Conservation (phyloP, 2,888 invertebrate genomes). For the Pollenia angustigena region DNA sequence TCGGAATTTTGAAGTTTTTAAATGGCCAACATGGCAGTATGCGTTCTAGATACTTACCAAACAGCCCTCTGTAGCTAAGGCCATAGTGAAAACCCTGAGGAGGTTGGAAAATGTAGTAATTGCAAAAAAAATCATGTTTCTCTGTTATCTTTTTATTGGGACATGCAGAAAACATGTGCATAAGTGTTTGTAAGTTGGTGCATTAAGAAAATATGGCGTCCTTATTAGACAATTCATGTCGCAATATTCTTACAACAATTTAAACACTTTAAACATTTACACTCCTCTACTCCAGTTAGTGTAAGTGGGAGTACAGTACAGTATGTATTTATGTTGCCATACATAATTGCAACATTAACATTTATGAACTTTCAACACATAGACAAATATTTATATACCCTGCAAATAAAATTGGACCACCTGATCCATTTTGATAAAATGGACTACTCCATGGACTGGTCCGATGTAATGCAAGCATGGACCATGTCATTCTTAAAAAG, state of each 20-base stretch:
- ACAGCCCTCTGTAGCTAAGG: not conserved
- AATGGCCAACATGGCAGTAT: no score
- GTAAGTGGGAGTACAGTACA: constrained; percentile 9
- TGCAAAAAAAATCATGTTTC: not conserved
- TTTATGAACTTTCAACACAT: not conserved
- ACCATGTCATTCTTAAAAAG: no score
- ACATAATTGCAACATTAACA: constrained; percentile 52
- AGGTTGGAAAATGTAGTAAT: constrained; percentile 1
- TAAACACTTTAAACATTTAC: constrained; percentile 34
- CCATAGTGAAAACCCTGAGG: not conserved
- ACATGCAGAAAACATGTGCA: constrained; percentile 14
- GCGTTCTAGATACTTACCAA: no score
- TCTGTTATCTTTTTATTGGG: constrained; percentile 34
- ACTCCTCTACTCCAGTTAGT: constrained; percentile 17
- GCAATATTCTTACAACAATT: constrained; percentile 25
- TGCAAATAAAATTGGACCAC: no score
- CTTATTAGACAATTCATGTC: constrained; percentile 50
- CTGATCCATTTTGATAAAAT: no score
- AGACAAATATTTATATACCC: not conserved
- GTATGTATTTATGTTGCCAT: constrained; percentile 9
- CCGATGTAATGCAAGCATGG: no score
- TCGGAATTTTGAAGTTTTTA: no score
- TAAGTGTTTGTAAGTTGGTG: constrained; percentile 14
- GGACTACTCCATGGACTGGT: no score
- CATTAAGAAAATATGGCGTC: constrained; percentile 53